Percentiles rank a stretch among this genome's conserved stretches.
phyloP scores from a whole-genome alignment of 2,888 invertebrate genomes.

The Trissolcus brochymenae region DNA sequence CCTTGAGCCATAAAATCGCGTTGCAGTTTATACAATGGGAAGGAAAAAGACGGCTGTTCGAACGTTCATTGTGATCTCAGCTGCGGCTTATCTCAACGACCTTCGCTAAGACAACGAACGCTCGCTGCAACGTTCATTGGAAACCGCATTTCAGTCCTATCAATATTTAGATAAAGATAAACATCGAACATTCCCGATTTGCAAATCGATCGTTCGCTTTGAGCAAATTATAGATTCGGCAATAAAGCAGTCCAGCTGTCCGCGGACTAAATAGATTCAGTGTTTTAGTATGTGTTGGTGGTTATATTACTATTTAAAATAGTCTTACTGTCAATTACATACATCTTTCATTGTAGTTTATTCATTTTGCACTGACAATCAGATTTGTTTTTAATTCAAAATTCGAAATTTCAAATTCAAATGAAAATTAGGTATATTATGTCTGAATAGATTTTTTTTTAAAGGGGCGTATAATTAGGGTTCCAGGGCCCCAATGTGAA shows the following conservation, averaged over 20 bases:
- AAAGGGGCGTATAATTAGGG: no score
- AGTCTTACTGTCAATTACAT: no score
- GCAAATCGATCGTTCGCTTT: conserved; percentile 9
- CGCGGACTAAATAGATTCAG: background rate
- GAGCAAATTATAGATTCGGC: background rate
- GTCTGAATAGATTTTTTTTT: no score
- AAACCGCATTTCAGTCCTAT: conserved; percentile 33
- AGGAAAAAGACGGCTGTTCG: conserved; percentile 24
- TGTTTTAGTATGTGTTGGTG: no score
- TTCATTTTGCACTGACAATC: no score
- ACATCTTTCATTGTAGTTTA: no score
- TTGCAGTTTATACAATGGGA: conserved; percentile 14
- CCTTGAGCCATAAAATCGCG: conserved; percentile 8
- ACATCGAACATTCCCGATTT: conserved; percentile 22
- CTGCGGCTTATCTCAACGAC: conserved; percentile 40
- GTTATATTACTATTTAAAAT: no score
- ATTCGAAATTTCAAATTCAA: no score
- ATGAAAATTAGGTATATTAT: no score
- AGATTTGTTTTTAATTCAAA: no score
- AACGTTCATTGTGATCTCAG: conserved; percentile 44
- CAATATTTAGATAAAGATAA: conserved; percentile 46
- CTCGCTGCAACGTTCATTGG: conserved; percentile 21
- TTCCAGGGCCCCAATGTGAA: no score
- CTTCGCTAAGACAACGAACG: conserved; percentile 36
- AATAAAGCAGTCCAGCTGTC: conserved; percentile 4